Evolutionary conservation across 1,140 invertebrate genomes (phyloP).

Genomic region (Monochamus saltuarius): DNA sequence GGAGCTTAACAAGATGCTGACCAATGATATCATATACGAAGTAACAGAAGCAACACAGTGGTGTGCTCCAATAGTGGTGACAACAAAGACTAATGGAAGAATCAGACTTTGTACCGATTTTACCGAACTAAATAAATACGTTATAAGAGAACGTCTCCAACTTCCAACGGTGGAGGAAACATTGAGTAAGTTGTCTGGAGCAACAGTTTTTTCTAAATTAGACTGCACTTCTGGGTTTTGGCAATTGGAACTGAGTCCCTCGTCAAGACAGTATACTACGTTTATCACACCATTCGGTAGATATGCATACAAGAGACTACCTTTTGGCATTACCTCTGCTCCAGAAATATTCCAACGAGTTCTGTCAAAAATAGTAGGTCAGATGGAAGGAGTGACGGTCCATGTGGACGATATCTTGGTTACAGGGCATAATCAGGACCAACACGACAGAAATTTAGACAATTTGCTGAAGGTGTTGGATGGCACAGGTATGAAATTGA

Average conservation of each 20-base stretch:
- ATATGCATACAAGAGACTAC: conserved; percentile 26
- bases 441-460: conserved; percentile 11
- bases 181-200: conserved; percentile 38
- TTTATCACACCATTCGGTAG: conserved; percentile 33
- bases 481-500: conserved; percentile 3
- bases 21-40: conserved; percentile 39
- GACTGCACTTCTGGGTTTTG: conserved; percentile 52
- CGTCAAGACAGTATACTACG: conserved; percentile 33
- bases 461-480: conserved; percentile 7
- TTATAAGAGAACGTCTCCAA: conserved; percentile 44
- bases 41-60: conserved; percentile 50
- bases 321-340: conserved; percentile 21
- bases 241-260: conserved; percentile 48
- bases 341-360: conserved; percentile 9
- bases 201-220: conserved; percentile 47
- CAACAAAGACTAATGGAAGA: conserved; percentile 38
- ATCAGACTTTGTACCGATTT: conserved; percentile 53
- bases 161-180: conserved; percentile 47
- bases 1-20: not conserved
- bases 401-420: conserved; percentile 12
- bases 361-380: not conserved
- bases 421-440: not conserved
- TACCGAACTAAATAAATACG: conserved; percentile 49
- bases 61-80: conserved; percentile 49
- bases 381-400: not conserved